Evolutionary conservation across 1,140 invertebrate species (phyloP).

Genomic region (Telenomus remus): DNA sequence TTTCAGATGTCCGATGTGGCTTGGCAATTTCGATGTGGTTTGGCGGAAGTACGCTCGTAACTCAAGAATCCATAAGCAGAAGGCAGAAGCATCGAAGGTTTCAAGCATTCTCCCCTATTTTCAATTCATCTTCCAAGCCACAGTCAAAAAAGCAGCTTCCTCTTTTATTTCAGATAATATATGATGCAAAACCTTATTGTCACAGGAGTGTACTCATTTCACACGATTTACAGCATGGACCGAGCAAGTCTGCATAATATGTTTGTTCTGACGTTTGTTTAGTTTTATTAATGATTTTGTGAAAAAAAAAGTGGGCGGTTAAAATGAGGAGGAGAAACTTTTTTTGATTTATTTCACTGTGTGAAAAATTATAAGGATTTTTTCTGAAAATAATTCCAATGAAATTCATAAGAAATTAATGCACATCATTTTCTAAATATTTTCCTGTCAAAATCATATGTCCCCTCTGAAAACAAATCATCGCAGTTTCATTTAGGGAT

Average conservation of each 20-base stretch:
- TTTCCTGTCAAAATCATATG: too few relatives aligned
- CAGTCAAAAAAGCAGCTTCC: conserved; percentile 44
- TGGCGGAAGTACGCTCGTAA: conserved; percentile 56
- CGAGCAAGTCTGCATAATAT: conserved; percentile 12
- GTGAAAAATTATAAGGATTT: too few relatives aligned
- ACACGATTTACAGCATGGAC: conserved; percentile 46
- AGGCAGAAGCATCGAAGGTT: conserved; percentile 40
- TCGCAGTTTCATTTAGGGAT: too few relatives aligned
- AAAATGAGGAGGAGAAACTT: background rate
- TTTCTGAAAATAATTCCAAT: too few relatives aligned
- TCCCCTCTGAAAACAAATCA: too few relatives aligned
- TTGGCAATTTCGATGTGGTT: conserved; percentile 45
- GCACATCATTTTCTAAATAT: too few relatives aligned
- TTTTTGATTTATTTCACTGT: background rate
- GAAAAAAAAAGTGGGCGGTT: conserved; percentile 4
- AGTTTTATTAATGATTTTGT: conserved; percentile 44
- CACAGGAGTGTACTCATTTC: conserved; percentile 36
- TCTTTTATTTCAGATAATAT: conserved; percentile 52
- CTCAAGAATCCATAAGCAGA: conserved; percentile 59
- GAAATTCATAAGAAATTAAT: too few relatives aligned
- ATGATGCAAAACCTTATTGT: conserved; percentile 41
- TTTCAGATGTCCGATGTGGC: conserved; percentile 10
- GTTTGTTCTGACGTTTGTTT: conserved; percentile 33
- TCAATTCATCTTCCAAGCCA: conserved; percentile 53
- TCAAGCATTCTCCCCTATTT: conserved; percentile 47